Evolutionary conservation across 2,888 invertebrate genomes (phyloP), one percentile per base, ranked within the genome.

Genomic region (Eupithecia subumbrata): DNA sequence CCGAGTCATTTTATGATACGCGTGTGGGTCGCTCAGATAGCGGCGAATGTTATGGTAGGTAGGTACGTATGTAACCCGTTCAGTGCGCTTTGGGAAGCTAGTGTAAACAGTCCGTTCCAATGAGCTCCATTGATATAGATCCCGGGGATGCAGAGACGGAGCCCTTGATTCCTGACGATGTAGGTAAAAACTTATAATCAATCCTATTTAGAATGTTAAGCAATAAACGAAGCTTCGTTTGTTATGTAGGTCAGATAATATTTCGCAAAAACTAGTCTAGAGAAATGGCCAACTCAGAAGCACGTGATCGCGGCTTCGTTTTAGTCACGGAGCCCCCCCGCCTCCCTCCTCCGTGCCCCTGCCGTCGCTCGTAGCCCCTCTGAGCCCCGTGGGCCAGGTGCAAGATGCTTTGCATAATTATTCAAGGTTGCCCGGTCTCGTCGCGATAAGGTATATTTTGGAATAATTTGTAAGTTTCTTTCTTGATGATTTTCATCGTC

Each of bases 91-190:
- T 34, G 43, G 75, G 75, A 72, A 68, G 72, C 80, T 76, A 76
- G 71, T 80, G 77, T 71, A 71, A 73, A 73, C 75, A 79, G 74
- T 80, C 76, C 52, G 74, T 74, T 70, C 70, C 37, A 67, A 83
- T 84, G 83, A 76, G 81, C 34, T 64, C 80, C 25, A 71, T 78
- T 30, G 84, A 79, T 40, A 76, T 76, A 72, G 84, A 79, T 37
- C 78, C 75, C 74, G 85, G 73, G 43, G 90, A 90, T 74, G 85
- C 72, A 34, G 90, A 90, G 40, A 85, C 81, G 0, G 87, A 86
- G 73, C 87, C 89, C 7, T 83, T 91, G 18, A 81, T 90, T 74
- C 73, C 75, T 67, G 83, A 80, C 37, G 79, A 88, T 88, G 88
- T 91, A 87, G 89, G 90, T 90, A 90, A 89, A 75, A 18, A 60